Base-by-base conservation (phyloP, 2,113 vertebrate species). In the Columba livia region DNA sequence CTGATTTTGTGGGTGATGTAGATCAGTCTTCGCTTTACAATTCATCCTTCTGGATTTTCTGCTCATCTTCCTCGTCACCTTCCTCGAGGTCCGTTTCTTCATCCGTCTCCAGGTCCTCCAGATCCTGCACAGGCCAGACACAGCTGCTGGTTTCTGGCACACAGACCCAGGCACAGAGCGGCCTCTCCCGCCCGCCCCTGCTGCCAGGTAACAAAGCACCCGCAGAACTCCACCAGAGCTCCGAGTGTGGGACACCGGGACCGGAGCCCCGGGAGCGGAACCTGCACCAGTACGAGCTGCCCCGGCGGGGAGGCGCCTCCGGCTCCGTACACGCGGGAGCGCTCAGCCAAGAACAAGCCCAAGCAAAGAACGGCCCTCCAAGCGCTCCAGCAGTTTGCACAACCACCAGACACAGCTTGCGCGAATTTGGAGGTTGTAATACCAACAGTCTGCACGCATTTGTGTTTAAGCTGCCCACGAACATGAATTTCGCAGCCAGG, bases 1-100 rank as follows among this genome's bases (percentile, higher is more conserved):
- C 90, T 92, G 88, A 86, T 87, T 95, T 94, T 96, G 90, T 73
- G 91, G 93, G 92, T 90, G 51, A 88, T 65, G 89, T 66, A 48
- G 85, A 86, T 93, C 92, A 77, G 19, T 51, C 71, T 79, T 70
- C 34, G n/a, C 61, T 56, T 98, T 98, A 99, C 97, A 99, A 98
- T 95, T 99, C 99, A 36, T 99, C 99, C 62, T 99, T 99, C 60
- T 96, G 90, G 34, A 92, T 96, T 44, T 98, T 98, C 92, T 98
- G 98, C 2, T 97, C 98, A 1, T 99, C 99, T 11, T 99, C 99
- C 11, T 99, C 99, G 32, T 97, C 96, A 29, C 94, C 96, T 14
- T 97, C 98, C 8, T 98, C 98, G 58, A 98, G 94, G 21, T 98
- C 98, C 0, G 97, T 96, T 75, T 98, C 98, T 15, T 98, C 96